phyloP scores from a whole-genome alignment of 2,113 vertebrate genomes.

The Hoplias malabaricus region DNA sequence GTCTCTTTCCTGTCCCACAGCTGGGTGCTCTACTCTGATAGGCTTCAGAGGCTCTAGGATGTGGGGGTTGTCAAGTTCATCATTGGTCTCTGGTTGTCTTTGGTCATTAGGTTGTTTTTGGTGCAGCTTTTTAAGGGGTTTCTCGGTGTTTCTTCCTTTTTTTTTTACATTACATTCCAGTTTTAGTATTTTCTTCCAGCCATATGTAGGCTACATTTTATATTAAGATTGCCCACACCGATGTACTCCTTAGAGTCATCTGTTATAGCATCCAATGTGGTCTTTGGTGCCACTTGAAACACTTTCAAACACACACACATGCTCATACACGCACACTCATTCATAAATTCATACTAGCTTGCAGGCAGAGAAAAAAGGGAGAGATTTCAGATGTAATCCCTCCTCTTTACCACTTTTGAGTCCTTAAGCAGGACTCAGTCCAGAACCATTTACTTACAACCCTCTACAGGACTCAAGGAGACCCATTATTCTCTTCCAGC shows the following conservation, averaged over 20 bases:
- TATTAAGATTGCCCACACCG: constrained; percentile 30
- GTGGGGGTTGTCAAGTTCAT: constrained; percentile 53
- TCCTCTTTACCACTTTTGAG: constrained; percentile 16
- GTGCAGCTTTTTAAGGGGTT: constrained; percentile 64
- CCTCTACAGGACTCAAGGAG: constrained; percentile 23
- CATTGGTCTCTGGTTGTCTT: constrained; percentile 72
- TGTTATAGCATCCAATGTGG: constrained; percentile 65
- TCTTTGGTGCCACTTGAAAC: constrained; percentile 57
- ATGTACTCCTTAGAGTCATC: constrained; percentile 62
- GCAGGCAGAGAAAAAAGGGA: constrained; percentile 17
- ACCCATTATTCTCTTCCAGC: constrained; percentile 33
- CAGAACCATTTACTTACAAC: background rate
- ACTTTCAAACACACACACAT: constrained; percentile 31
- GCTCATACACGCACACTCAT: constrained; percentile 27
- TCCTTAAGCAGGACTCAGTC: constrained; percentile 19
- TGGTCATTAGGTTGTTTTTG: constrained; percentile 69
- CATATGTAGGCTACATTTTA: constrained; percentile 43
- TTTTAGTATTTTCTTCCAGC: constrained; percentile 70
- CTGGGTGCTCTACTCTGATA: constrained; percentile 56
- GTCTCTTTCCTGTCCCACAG: constrained; percentile 28
- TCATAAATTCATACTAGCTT: constrained; percentile 32
- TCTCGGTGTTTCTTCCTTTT: constrained; percentile 19
- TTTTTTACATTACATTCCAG: constrained; percentile 69
- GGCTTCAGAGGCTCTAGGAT: constrained; percentile 49
- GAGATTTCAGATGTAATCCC: constrained; percentile 13